phyloP scores from a whole-genome alignment of 2,888 invertebrate species.

The Dugesia japonica region DNA sequence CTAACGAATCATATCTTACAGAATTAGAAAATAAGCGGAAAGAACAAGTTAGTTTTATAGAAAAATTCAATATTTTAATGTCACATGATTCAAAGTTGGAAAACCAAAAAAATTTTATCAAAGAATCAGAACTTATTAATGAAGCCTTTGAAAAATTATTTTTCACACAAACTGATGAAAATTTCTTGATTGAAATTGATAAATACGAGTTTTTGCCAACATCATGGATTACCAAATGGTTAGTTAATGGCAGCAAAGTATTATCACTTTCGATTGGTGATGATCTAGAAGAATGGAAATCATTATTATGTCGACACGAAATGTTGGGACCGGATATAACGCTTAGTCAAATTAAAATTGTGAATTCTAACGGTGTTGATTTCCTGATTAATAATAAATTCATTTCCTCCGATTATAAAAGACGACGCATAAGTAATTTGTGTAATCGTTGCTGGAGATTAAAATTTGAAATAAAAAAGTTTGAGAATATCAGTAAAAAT shows the following conservation, averaged over 20 bases:
- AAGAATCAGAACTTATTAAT: neutral
- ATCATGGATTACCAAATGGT: neutral
- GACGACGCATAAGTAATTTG: neutral
- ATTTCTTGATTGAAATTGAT: neutral
- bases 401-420: neutral
- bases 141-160: neutral
- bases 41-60: constrained; percentile 11
- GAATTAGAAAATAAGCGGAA: neutral
- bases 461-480: neutral
- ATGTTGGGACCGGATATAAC: neutral
- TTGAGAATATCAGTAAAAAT: constrained; percentile 12
- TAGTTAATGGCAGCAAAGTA: neutral
- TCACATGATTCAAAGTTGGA: too few species aligned
- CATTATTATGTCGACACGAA: neutral
- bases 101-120: neutral
- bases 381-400: neutral
- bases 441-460: neutral
- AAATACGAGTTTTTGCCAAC: neutral
- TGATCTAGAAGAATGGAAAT: constrained; percentile 6
- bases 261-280: neutral
- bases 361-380: neutral
- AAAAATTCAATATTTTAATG: too few species aligned
- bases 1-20: neutral
- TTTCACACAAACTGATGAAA: neutral
- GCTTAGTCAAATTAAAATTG: neutral